A percentile compares a stretch with the other conserved stretches of the same genome.
Conservation (phyloP, 2,797 vertebrate genomes). For the Sebastes jordani region DNA sequence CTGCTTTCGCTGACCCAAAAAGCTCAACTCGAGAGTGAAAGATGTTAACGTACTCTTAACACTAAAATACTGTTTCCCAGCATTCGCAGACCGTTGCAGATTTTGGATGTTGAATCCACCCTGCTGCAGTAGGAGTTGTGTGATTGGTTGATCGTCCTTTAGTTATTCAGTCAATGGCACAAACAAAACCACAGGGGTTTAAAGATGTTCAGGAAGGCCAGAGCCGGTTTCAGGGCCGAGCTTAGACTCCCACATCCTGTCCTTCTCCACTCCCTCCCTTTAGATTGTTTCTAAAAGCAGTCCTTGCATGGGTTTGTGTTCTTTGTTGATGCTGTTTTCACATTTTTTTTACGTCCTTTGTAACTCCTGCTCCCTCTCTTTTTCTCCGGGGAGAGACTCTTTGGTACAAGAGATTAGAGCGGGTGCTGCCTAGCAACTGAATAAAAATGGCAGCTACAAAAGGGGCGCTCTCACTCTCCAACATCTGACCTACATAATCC, state of each 20-base stretch:
- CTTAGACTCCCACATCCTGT: constrained; percentile 71
- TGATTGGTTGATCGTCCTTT: constrained; percentile 33
- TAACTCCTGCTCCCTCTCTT: constrained; percentile 78
- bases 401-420: constrained; percentile 85
- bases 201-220: constrained; percentile 62
- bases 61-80: background rate
- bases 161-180: constrained; percentile 36
- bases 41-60: background rate
- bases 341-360: constrained; percentile 67
- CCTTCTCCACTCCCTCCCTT: constrained; percentile 62
- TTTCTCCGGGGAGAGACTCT: constrained; percentile 79
- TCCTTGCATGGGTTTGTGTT: constrained; percentile 69
- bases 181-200: constrained; percentile 58
- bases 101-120: constrained; percentile 5
- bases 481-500: constrained; percentile 86
- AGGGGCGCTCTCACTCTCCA: constrained; percentile 79
- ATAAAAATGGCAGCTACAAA: constrained; percentile 85
- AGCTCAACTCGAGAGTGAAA: background rate
- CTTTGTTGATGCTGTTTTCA: constrained; percentile 80
- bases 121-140: constrained; percentile 4
- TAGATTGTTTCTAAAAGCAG: constrained; percentile 71
- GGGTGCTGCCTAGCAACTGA: constrained; percentile 86
- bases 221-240: constrained; percentile 54
- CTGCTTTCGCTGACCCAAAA: constrained; percentile 5
- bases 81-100: background rate